A percentile compares a stretch with the other conserved stretches of the same genome.
These are phyloP conservation scores for Sphyrna mokarran DNA, from an alignment of 2,113 vertebrate species.

Conservation along the genomic window DNA sequence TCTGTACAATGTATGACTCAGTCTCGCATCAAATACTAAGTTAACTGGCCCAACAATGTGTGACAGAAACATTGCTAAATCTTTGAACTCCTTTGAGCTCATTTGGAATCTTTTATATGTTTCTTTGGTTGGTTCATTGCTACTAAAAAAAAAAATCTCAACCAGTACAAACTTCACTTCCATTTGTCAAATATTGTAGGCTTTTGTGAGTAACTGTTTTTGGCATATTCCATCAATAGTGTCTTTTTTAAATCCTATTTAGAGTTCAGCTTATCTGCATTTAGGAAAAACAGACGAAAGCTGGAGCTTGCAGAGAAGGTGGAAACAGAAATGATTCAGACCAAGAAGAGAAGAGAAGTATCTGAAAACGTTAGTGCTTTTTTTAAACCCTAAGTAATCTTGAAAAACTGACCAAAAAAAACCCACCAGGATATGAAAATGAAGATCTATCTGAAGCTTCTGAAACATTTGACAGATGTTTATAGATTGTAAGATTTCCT, in stretches of 20 bases:
- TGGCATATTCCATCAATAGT: neutral
- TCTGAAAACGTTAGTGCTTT: slow-evolving; percentile 77
- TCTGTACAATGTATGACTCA: neutral
- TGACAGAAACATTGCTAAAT: neutral
- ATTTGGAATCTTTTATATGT: neutral
- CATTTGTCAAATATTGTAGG: neutral
- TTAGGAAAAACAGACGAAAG: slow-evolving; percentile 97
- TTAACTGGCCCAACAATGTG: neutral
- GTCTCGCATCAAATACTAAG: neutral
- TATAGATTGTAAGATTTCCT: neutral
- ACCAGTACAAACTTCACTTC: neutral
- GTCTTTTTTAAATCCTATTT: slow-evolving; percentile 39
- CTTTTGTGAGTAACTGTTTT: neutral
- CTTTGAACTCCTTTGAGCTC: neutral
- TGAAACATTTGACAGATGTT: neutral
- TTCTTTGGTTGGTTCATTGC: neutral
- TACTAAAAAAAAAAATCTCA: neutral
- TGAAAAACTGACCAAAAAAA: neutral
- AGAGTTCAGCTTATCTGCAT: slow-evolving; percentile 97
- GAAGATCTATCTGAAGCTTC: neutral
- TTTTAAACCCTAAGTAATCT: neutral
- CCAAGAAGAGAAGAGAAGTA: slow-evolving; percentile 91
- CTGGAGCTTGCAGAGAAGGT: slow-evolving; percentile 93
- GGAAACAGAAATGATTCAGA: slow-evolving; percentile 78
- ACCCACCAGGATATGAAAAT: neutral